Conservation (phyloP, 2,797 vertebrate species). For the Picus viridis region DNA sequence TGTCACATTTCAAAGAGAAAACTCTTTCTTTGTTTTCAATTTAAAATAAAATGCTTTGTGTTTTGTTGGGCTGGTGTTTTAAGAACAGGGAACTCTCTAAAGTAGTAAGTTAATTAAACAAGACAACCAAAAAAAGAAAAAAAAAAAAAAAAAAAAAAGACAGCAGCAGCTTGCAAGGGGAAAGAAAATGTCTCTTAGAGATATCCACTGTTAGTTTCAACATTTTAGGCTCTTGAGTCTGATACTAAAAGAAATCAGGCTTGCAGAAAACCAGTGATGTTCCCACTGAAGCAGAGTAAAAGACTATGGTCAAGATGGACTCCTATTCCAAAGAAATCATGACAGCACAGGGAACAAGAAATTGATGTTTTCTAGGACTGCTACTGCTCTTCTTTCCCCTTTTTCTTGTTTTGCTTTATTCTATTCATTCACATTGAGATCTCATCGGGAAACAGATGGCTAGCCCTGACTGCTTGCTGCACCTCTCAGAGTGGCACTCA, state of each 20-base stretch:
- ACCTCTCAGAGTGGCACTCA: not conserved
- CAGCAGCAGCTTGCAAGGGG: not conserved
- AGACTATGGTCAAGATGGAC: not conserved
- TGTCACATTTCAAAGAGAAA: conserved; percentile 21
- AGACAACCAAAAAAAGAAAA: conserved; percentile 22
- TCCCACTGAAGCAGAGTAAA: not conserved
- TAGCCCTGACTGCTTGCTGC: not conserved
- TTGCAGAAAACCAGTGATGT: not conserved
- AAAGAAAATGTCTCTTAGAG: not conserved
- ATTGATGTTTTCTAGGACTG: not conserved
- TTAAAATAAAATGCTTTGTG: conserved; percentile 29
- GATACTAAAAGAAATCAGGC: not conserved
- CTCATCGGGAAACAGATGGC: not conserved
- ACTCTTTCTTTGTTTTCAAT: conserved; percentile 23
- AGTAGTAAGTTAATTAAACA: conserved; percentile 29
- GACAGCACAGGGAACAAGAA: not conserved
- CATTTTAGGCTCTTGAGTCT: not conserved
- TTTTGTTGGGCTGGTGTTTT: conserved; percentile 20
- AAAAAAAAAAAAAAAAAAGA: not conserved
- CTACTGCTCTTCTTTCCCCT: fast-evolving
- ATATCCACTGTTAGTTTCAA: not conserved
- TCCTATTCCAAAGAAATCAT: not conserved
- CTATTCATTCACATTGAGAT: not conserved
- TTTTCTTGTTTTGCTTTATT: not conserved
- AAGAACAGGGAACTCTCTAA: conserved; percentile 35